Conservation (phyloP, 2,113 vertebrate genomes). For the Aegotheles bennettii region DNA sequence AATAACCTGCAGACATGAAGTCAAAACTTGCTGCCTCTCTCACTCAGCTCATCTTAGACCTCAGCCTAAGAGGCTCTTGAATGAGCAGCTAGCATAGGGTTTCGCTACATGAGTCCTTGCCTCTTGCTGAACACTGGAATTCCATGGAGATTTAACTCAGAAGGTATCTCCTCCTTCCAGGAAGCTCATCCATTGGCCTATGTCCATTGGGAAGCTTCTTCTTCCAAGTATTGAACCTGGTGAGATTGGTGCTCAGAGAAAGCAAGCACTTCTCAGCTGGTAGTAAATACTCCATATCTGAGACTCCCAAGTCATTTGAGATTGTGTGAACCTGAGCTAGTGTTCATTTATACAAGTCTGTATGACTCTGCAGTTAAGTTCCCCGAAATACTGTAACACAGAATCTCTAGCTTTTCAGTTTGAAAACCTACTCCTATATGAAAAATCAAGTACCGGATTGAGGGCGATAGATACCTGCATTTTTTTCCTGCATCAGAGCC, state of each 20-base stretch:
- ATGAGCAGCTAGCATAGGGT: not conserved
- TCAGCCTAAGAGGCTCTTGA: not conserved
- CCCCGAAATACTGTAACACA: accelerated
- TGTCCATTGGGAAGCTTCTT: not conserved
- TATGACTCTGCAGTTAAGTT: not conserved
- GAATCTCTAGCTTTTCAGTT: not conserved
- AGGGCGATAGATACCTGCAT: not conserved
- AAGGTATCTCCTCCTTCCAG: not conserved
- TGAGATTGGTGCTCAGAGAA: not conserved
- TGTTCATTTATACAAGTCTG: not conserved
- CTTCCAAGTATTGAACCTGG: not conserved
- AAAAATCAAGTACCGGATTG: not conserved
- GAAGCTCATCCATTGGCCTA: not conserved
- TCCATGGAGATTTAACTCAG: not conserved
- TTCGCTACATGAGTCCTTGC: not conserved
- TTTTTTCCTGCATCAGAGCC: not conserved
- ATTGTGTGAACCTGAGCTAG: not conserved
- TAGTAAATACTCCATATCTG: not conserved
- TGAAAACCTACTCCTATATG: not conserved
- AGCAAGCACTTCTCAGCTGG: not conserved
- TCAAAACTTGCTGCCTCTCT: not conserved
- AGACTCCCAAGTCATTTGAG: not conserved
- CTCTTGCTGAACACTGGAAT: not conserved
- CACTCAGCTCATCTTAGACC: not conserved
- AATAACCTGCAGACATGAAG: not conserved